phyloP scores from a whole-genome alignment of 2,113 vertebrate genomes.

The Eleginops maclovinus region DNA sequence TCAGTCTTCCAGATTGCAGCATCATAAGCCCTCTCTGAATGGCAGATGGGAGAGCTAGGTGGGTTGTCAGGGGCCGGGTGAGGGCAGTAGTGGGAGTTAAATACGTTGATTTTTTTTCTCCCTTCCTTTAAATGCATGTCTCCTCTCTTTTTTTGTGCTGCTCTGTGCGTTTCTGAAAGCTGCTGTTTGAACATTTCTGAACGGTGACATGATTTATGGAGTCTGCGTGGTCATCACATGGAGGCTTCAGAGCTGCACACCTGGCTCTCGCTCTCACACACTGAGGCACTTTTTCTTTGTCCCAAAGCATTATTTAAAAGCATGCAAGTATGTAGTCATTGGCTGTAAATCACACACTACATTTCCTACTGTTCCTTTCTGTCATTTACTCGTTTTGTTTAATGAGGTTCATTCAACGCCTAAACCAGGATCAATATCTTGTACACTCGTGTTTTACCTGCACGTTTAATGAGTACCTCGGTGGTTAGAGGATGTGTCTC shows the following conservation, averaged over 20 bases:
- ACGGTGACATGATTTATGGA: slow-evolving; percentile 66
- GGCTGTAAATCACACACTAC: slow-evolving; percentile 8
- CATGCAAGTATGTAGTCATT: background rate
- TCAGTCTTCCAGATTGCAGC: slow-evolving; percentile 68
- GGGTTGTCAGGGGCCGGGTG: slow-evolving; percentile 58
- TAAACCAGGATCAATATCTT: slow-evolving; percentile 23
- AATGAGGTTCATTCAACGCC: background rate
- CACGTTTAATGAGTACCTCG: slow-evolving; percentile 15
- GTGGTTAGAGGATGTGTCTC: slow-evolving; percentile 26
- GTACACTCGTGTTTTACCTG: slow-evolving; percentile 4
- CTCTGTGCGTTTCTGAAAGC: slow-evolving; percentile 50
- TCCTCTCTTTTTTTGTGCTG: slow-evolving; percentile 40
- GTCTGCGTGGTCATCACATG: slow-evolving; percentile 66
- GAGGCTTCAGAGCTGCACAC: slow-evolving; percentile 51
- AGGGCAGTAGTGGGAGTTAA: slow-evolving; percentile 71
- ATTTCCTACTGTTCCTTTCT: background rate
- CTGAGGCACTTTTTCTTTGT: slow-evolving; percentile 12
- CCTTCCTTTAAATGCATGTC: slow-evolving; percentile 56
- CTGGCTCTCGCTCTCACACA: slow-evolving; percentile 37
- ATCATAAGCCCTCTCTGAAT: slow-evolving; percentile 73
- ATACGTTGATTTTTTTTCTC: slow-evolving; percentile 53
- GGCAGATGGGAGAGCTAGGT: slow-evolving; percentile 75
- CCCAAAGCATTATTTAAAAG: slow-evolving; percentile 1
- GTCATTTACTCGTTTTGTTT: background rate
- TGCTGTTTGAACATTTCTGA: slow-evolving; percentile 61